Evolutionary conservation across 35 echinoderm and acorn worm species (phyloP).

Genomic region (Amphiura filiformis): DNA sequence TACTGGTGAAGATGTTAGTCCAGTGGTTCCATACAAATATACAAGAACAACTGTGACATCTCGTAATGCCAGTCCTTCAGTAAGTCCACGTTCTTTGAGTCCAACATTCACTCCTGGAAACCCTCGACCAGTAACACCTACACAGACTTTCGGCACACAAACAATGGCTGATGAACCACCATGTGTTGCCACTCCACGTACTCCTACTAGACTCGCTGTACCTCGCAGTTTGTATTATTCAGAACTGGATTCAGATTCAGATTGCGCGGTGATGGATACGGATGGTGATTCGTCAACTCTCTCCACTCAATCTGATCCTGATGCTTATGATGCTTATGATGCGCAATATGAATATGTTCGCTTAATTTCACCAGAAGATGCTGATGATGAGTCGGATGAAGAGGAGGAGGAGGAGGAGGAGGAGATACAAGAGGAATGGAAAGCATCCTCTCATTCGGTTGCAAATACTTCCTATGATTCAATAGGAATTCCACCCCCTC

Average conservation of each 20-base stretch:
- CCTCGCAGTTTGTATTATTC: neutral
- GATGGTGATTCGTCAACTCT: neutral
- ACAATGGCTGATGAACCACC: neutral
- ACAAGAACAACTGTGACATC: neutral
- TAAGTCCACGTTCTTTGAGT: neutral
- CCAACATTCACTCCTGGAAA: neutral
- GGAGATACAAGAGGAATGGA: neutral
- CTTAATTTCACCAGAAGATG: neutral
- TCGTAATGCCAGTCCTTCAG: neutral
- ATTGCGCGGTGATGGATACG: neutral
- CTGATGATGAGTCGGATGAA: neutral
- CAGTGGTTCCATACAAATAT: neutral
- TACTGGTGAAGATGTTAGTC: neutral
- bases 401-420: no score
- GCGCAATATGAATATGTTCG: neutral
- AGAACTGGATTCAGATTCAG: neutral
- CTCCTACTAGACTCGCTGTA: neutral
- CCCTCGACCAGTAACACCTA: neutral
- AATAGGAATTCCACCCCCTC: neutral
- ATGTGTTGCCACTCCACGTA: neutral
- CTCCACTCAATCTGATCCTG: neutral
- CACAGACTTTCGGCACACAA: neutral
- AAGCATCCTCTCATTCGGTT: neutral
- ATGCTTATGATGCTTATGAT: no score
- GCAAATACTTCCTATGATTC: neutral